Conservation (phyloP, 2,797 vertebrate genomes). For the Pogoniulus pusillus region DNA sequence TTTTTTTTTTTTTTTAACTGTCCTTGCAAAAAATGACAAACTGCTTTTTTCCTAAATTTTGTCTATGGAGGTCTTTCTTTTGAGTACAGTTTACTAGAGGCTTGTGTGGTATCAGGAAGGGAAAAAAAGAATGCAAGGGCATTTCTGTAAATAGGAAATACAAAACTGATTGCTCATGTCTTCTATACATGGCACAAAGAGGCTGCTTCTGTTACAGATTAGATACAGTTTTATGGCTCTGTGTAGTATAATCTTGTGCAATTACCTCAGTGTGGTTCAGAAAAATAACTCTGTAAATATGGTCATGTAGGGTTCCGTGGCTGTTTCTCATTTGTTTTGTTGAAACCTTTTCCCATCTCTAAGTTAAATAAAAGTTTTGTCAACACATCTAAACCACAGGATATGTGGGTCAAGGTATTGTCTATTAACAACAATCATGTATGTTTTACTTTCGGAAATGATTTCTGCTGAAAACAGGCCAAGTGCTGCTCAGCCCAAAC, state of each 20-base stretch:
- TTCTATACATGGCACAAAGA: neutral
- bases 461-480: neutral
- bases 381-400: neutral
- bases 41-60: neutral
- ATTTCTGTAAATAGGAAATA: neutral
- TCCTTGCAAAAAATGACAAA: neutral
- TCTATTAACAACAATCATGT: neutral
- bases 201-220: conserved; percentile 17
- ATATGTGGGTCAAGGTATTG: neutral
- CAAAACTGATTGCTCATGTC: neutral
- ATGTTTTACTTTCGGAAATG: neutral
- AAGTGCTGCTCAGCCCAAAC: neutral
- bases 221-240: conserved; percentile 16
- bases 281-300: conserved; percentile 42
- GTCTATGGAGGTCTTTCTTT: conserved; percentile 2
- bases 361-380: conserved; percentile 8
- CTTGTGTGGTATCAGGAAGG: conserved; percentile 9
- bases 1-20: conserved; percentile 11
- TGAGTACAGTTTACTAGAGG: conserved; percentile 12
- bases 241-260: conserved; percentile 14
- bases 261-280: conserved; percentile 55
- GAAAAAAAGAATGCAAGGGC: neutral
- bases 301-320: neutral
- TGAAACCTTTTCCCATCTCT: conserved; percentile 4
- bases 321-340: conserved; percentile 25